phyloP scores from a whole-genome alignment of 2,888 invertebrate genomes.

The Heliconius ethilla region DNA sequence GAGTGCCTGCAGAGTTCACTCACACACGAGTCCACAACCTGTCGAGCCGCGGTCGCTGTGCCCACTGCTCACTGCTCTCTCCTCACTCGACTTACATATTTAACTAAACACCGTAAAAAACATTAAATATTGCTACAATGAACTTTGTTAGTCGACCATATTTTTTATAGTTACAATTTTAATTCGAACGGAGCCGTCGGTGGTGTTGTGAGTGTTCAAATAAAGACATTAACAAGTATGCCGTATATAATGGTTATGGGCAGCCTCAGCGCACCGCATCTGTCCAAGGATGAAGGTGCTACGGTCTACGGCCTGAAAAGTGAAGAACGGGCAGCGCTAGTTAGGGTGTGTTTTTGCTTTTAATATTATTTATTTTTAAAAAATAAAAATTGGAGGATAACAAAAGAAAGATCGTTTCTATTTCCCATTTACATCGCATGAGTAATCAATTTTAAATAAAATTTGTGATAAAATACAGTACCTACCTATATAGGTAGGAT shows the following conservation, averaged over 20 bases:
- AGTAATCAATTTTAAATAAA: neutral
- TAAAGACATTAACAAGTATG: conserved; percentile 55
- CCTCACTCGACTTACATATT: conserved; percentile 40
- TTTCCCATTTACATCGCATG: neutral
- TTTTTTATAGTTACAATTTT: conserved; percentile 25
- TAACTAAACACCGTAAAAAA: conserved; percentile 26
- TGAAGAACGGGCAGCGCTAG: conserved; percentile 66
- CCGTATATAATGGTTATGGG: conserved; percentile 80
- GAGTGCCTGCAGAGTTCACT: conserved; percentile 67
- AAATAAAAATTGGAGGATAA: neutral
- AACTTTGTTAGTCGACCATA: conserved; percentile 28
- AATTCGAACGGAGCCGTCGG: conserved; percentile 5
- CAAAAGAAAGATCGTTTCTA: neutral
- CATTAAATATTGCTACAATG: conserved; percentile 31
- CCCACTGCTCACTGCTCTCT: conserved; percentile 40
- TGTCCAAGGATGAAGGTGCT: conserved; percentile 75
- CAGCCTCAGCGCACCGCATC: conserved; percentile 70
- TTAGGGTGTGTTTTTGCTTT: conserved; percentile 51
- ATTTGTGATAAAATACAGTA: neutral
- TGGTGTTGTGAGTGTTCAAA: conserved; percentile 33
- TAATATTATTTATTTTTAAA: conserved; percentile 13
- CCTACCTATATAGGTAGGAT: neutral
- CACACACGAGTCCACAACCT: conserved; percentile 65
- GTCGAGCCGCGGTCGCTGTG: conserved; percentile 56
- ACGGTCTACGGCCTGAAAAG: conserved; percentile 77